Conservation (phyloP, 2,888 invertebrate genomes). For the Yponomeuta malinellus region DNA sequence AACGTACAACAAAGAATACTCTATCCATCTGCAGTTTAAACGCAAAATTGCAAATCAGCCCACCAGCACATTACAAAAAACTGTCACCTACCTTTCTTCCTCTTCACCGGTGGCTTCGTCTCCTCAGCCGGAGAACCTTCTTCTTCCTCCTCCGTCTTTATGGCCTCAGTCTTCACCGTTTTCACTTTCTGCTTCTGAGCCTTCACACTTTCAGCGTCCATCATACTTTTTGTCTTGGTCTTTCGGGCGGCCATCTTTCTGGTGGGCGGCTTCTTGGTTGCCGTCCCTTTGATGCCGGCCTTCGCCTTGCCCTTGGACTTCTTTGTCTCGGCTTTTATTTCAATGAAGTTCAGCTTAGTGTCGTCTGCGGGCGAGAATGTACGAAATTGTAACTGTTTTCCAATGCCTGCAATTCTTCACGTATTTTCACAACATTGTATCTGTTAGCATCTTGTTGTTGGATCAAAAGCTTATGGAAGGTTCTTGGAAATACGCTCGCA, state of each 20-base stretch:
- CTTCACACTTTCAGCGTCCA: no score
- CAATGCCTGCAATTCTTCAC: no score
- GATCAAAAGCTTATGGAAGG: no score
- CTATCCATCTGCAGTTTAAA: no score
- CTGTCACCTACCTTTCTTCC: slow-evolving; percentile 24
- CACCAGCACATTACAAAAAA: background rate
- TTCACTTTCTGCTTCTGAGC: background rate
- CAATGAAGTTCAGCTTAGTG: background rate
- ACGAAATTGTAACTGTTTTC: no score
- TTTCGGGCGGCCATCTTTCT: slow-evolving; percentile 4
- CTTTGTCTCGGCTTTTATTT: slow-evolving; percentile 9
- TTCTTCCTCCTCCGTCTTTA: slow-evolving; percentile 19
- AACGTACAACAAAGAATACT: no score
- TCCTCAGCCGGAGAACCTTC: background rate
- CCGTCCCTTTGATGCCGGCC: slow-evolving; percentile 12
- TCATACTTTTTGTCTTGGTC: background rate
- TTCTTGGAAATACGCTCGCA: no score
- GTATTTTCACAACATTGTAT: no score
- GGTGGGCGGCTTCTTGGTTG: slow-evolving; percentile 12
- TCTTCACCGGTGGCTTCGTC: slow-evolving; percentile 13
- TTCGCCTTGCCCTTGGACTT: slow-evolving; percentile 20
- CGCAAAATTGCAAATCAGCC: background rate
- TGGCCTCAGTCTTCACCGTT: slow-evolving; percentile 11
- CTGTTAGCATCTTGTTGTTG: no score
- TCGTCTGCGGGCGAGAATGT: background rate